Evolutionary conservation across 2,113 vertebrate genomes (phyloP), one percentile per base, ranked within the genome.

Genomic region (Thamnaconus septentrionalis): DNA sequence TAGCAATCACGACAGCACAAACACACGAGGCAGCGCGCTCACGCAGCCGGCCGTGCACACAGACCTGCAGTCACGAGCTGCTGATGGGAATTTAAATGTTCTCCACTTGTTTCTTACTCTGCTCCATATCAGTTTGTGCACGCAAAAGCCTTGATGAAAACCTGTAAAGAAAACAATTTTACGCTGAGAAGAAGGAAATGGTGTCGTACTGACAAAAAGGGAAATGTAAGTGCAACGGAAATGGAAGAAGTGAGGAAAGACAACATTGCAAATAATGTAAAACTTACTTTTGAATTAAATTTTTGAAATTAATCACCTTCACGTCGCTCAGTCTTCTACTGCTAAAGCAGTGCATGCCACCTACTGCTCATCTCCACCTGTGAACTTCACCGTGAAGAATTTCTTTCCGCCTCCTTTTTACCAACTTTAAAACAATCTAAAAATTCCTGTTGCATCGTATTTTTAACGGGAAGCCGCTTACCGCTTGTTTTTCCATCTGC

Each of bases 81-180:
- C 59, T 51, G 55, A 64, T 74, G 63, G 66, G 67, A 81, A 80
- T 80, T 59, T 61, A 56, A 81, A 81, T 69, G 64, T 54, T 39
- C 12, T 67, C 55, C 66, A 46, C 42, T 69, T 53, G 31, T 75
- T 63, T 73, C 18, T 60, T 56, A 64, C 58, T 70, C 40, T 9
- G 41, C n/a, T 71, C 8, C 45, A 43, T 12, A 53, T 50, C 39
- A 63, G 50, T 31, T 31, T 31, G 18, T 31, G 18, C 18, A 31
- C 2, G 18, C 18, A 31, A 31, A 31, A 31, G 18, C 18, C 18
- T 31, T 31, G 1, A 31, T 31, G 18, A 31, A 31, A 31, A 31
- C 18, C 18, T 31, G 18, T 31, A 2, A 31, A 31, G 18, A 31
- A 31, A 31, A 31, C 18, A 2, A 31, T 31, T 31, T 31, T 31